Percentiles rank a stretch among this genome's conserved stretches.
Evolutionary conservation across 2,797 vertebrate species (phyloP).

Genomic region (Girardinus metallicus): DNA sequence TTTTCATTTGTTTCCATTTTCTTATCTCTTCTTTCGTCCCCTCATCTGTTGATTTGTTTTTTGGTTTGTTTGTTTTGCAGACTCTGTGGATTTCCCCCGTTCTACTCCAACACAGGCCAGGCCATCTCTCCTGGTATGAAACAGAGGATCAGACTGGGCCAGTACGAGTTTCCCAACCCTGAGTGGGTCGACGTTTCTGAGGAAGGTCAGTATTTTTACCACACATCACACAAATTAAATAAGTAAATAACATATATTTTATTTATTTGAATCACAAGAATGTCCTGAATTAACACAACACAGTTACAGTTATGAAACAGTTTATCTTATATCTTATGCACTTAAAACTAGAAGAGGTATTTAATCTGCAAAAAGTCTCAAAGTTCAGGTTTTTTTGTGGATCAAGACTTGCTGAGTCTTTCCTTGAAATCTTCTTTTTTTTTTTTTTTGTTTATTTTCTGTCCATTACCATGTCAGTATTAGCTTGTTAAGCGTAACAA

Average conservation of each 20-base stretch:
- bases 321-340: not conserved
- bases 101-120: constrained; percentile 96
- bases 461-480: not conserved
- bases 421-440: not conserved
- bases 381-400: not conserved
- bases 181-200: constrained; percentile 96
- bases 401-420: not conserved
- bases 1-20: not conserved
- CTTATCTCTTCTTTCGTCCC: not conserved
- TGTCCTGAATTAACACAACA: not conserved
- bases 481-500: not conserved
- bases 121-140: constrained; percentile 98
- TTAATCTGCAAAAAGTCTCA: not conserved
- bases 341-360: not conserved
- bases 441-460: not conserved
- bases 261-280: not conserved
- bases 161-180: constrained; percentile 93
- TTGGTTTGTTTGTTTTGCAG: constrained; percentile 63
- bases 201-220: constrained; percentile 81
- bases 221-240: not conserved
- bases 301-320: not conserved
- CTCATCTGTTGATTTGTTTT: not conserved
- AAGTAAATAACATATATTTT: not conserved
- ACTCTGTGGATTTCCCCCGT: constrained; percentile 94
- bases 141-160: constrained; percentile 93